These are phyloP conservation scores for Phthorimaea operculella DNA, from an alignment of 1,140 invertebrate genomes.

Conservation along the genomic window DNA sequence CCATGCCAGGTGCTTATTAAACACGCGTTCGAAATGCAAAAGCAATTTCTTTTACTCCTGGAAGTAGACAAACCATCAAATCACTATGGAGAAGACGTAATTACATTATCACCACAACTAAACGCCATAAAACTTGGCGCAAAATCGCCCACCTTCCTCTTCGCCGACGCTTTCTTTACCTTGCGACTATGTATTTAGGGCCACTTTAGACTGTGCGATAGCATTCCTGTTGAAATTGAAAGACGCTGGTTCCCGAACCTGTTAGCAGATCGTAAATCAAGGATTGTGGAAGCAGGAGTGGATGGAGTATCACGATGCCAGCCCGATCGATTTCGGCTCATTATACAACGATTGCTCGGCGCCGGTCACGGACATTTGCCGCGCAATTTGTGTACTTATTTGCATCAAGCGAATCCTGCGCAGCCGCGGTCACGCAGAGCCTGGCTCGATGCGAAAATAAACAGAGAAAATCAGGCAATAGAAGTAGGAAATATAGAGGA, in stretches of 20 bases:
- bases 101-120: too few species aligned
- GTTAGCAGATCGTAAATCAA: slow-evolving; percentile 48
- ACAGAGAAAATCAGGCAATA: slow-evolving; percentile 12
- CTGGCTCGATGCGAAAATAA: slow-evolving; percentile 28
- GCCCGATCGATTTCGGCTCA: slow-evolving; percentile 43
- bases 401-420: slow-evolving; percentile 40
- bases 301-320: slow-evolving; percentile 13
- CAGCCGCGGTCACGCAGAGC: slow-evolving; percentile 39
- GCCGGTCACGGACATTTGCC: slow-evolving; percentile 40
- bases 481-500: not conserved
- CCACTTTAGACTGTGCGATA: too few species aligned
- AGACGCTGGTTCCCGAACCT: slow-evolving; percentile 13
- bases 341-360: slow-evolving; percentile 42
- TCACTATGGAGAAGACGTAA: too few species aligned
- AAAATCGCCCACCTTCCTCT: too few species aligned
- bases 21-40: too few species aligned
- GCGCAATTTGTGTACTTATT: slow-evolving; percentile 52
- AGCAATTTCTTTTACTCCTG: too few species aligned
- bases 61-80: too few species aligned
- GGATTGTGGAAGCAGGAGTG: slow-evolving; percentile 10
- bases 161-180: too few species aligned
- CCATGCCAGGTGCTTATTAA: too few species aligned
- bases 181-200: too few species aligned
- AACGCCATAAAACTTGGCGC: too few species aligned
- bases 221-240: not conserved